Percentiles rank a stretch among this genome's conserved stretches.
phyloP scores from a whole-genome alignment of 2,888 invertebrate species.

The Tipula unca region DNA sequence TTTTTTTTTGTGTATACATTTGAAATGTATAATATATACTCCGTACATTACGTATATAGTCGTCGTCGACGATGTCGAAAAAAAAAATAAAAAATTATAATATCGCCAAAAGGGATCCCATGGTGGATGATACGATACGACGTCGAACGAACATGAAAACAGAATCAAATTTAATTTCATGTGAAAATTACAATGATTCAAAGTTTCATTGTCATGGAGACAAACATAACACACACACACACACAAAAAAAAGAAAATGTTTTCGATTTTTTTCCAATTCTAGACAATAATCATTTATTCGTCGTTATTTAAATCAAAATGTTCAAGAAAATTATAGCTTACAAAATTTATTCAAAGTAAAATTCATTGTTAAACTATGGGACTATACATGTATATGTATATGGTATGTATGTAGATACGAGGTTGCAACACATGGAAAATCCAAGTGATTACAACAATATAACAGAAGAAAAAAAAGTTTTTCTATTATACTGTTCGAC shows the following conservation, averaged over 20 bases:
- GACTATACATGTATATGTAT: background rate
- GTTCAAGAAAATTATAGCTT: background rate
- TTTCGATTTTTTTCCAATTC: background rate
- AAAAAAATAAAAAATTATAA: background rate
- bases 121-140: background rate
- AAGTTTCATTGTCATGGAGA: background rate
- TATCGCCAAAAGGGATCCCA: background rate
- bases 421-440: background rate
- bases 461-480: background rate
- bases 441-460: background rate
- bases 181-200: background rate
- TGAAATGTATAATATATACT: background rate
- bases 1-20: too few species aligned
- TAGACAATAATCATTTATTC: background rate
- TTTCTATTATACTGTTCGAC: background rate
- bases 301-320: background rate
- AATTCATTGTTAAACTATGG: background rate
- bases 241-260: background rate
- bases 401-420: too few species aligned
- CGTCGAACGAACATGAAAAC: background rate
- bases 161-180: background rate
- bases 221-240: background rate
- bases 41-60: background rate
- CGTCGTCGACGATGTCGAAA: background rate
- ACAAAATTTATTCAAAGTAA: background rate